phyloP scores from a whole-genome alignment of 1,140 invertebrate genomes.

The Papilio glaucus region DNA sequence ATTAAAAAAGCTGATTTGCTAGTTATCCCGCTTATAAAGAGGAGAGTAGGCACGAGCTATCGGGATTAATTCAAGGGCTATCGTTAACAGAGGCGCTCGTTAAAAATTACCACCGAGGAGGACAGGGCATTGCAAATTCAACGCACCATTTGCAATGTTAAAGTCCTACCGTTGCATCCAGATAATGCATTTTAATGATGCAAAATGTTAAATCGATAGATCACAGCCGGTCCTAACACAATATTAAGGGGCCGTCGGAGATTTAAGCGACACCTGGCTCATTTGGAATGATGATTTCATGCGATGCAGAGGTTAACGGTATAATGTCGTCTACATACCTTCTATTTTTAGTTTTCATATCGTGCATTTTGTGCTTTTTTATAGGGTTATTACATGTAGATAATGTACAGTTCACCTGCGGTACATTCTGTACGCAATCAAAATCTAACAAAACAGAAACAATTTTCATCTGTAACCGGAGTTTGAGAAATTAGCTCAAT shows the following conservation, averaged over 20 bases:
- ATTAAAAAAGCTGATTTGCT: constrained; percentile 47
- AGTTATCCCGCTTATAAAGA: constrained; percentile 52
- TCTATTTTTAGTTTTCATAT: constrained; percentile 2
- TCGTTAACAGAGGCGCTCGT: constrained; percentile 67
- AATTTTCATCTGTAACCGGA: too few relatives aligned
- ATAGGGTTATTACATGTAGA: neutral
- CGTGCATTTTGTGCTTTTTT: neutral
- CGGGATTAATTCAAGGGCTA: constrained; percentile 76
- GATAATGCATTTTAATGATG: constrained; percentile 82
- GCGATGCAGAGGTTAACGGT: constrained; percentile 9
- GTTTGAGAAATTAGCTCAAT: too few relatives aligned
- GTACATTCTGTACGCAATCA: neutral
- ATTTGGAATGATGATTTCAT: constrained; percentile 54
- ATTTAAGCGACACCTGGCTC: constrained; percentile 59
- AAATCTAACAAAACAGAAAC: too few relatives aligned
- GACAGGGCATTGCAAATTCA: constrained; percentile 72
- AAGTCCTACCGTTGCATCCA: constrained; percentile 70
- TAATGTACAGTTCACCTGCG: neutral
- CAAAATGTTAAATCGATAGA: constrained; percentile 74
- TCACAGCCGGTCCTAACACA: constrained; percentile 55
- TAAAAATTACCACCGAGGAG: constrained; percentile 80
- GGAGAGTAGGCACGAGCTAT: constrained; percentile 47
- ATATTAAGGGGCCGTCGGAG: constrained; percentile 58
- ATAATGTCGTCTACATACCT: neutral
- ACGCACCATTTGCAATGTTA: constrained; percentile 80